Conservation (phyloP, 2,113 vertebrate species). For the Eulacestoma nigropectus region DNA sequence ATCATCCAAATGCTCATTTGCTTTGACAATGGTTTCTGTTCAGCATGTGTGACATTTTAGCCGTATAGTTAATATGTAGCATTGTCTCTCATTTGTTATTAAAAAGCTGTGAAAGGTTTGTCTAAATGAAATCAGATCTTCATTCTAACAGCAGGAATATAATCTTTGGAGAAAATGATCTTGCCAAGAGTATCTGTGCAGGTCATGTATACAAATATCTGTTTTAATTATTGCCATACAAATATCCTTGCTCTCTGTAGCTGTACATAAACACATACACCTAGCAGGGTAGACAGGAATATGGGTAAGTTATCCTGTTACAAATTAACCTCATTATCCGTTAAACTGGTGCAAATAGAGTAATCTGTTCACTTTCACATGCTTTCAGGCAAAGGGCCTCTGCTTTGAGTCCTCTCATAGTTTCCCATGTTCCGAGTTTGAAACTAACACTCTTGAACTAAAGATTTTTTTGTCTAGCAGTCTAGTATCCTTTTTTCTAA, state of each 20-base stretch:
- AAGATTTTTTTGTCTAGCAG: not conserved
- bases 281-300: not conserved
- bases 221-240: not conserved
- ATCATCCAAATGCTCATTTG: slow-evolving; percentile 40
- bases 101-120: slow-evolving; percentile 1
- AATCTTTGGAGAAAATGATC: not conserved
- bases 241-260: not conserved
- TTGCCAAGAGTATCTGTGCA: not conserved
- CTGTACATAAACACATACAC: not conserved
- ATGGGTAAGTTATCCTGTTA: not conserved
- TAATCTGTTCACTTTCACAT: not conserved
- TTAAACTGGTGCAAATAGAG: not conserved
- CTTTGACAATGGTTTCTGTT: slow-evolving; percentile 7
- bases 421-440: not conserved
- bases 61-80: not conserved
- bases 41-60: not conserved
- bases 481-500: not conserved
- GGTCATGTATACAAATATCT: not conserved
- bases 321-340: not conserved
- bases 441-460: not conserved
- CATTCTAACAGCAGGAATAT: not conserved
- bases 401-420: not conserved
- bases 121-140: slow-evolving; percentile 15
- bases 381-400: not conserved
- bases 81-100: not conserved